Evolutionary conservation across 2,113 vertebrate species (phyloP).

Genomic region (Dendrocopos noguchii): DNA sequence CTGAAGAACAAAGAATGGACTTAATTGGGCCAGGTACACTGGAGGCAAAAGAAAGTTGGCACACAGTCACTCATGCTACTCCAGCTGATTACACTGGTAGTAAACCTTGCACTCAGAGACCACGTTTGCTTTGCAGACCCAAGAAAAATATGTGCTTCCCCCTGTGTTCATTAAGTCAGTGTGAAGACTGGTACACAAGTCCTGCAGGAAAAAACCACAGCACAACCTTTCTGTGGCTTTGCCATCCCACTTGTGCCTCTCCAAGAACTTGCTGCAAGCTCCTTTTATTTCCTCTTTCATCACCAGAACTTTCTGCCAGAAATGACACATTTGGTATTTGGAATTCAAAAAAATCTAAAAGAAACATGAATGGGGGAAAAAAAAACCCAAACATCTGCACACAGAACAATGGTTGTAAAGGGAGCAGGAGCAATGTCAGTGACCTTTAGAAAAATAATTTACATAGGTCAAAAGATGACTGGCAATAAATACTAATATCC

Average conservation of each 20-base stretch:
- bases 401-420: neutral
- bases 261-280: neutral
- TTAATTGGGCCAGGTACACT: conserved; percentile 35
- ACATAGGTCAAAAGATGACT: neutral
- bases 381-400: neutral
- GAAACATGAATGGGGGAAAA: neutral
- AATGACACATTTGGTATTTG: neutral
- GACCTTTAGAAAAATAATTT: neutral
- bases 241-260: neutral
- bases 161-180: neutral
- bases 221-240: neutral
- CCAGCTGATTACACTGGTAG: conserved; percentile 18
- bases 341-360: neutral
- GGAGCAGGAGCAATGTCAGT: neutral
- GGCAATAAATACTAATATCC: conserved; percentile 12
- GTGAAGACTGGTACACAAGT: neutral
- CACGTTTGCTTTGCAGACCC: neutral
- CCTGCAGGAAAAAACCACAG: neutral
- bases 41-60: conserved; percentile 9
- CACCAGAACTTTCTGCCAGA: neutral
- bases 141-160: conserved; percentile 26
- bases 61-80: accelerated
- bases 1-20: conserved; percentile 20
- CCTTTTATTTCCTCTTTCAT: neutral
- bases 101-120: neutral